A percentile compares a stretch with the other conserved stretches of the same genome.
phyloP scores from a whole-genome alignment of 2,888 invertebrate species.

The Drosophila heteroneura region DNA sequence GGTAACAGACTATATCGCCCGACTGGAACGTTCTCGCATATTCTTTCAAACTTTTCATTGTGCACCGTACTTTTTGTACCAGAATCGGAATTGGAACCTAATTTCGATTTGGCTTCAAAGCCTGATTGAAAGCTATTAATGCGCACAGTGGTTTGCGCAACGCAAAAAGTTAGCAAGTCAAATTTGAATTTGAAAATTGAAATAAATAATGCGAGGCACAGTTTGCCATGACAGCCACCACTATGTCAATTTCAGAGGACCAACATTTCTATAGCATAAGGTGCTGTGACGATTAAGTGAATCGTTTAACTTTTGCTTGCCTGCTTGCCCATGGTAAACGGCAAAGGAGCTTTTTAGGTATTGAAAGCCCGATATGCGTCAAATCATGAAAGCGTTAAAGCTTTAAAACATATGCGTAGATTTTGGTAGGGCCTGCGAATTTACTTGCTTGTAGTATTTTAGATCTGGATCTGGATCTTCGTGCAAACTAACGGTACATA shows the following conservation, averaged over 20 bases:
- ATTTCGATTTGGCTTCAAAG: neutral
- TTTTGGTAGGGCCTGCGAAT: neutral
- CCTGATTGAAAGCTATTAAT: neutral
- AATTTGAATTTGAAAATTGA: neutral
- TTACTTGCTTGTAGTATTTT: neutral
- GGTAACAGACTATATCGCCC: neutral
- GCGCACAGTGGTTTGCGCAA: neutral
- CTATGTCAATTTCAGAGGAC: neutral
- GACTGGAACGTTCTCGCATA: neutral
- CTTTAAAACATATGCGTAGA: neutral
- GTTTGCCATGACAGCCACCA: neutral
- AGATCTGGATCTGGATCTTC: neutral
- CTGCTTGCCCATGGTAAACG: too few species aligned
- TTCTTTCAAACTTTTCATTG: too few species aligned
- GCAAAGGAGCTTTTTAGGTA: neutral
- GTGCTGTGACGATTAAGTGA: neutral
- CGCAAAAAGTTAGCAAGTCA: neutral
- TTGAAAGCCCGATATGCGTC: neutral
- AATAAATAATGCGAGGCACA: neutral
- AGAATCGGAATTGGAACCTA: neutral
- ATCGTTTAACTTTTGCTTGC: neutral
- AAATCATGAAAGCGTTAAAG: neutral
- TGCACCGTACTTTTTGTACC: neutral
- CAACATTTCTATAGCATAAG: neutral
- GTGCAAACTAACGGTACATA: constrained; percentile 78